A percentile compares a stretch with the other conserved stretches of the same genome.
Conservation (phyloP, 2,113 vertebrate species). For the Heteronetta atricapilla region DNA sequence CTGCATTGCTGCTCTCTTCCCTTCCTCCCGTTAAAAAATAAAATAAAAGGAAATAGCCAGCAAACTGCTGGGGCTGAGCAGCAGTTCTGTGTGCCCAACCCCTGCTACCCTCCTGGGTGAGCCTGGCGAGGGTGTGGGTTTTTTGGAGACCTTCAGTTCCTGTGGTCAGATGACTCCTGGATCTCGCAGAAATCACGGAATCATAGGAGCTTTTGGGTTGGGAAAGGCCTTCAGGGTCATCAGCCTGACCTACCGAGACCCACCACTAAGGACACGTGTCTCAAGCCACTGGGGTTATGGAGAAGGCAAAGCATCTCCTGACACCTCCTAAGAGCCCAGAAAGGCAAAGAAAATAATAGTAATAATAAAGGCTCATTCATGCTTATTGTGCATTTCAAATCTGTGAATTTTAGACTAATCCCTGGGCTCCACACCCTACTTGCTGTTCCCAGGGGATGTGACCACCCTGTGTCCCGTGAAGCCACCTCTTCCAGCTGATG, state of each 20-base stretch:
- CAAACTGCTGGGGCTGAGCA: not conserved
- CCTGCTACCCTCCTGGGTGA: not conserved
- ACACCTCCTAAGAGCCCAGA: not conserved
- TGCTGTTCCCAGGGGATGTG: not conserved
- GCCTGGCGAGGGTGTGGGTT: not conserved
- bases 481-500: not conserved
- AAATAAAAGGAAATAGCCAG: not conserved
- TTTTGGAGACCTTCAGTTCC: not conserved
- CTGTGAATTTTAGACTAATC: not conserved
- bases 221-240: too few species aligned
- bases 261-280: not conserved
- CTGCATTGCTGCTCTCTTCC: not conserved
- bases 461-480: not conserved
- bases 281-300: fast-evolving
- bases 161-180: not conserved
- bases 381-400: not conserved
- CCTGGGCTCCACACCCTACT: not conserved
- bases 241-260: not conserved
- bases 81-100: fast-evolving
- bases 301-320: not conserved
- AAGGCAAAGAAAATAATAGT: not conserved
- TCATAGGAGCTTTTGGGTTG: too few species aligned
- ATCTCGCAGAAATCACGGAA: not conserved
- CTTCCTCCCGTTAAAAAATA: not conserved
- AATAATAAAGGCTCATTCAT: not conserved